Evolutionary conservation across 2,113 vertebrate species (phyloP), one percentile per base, ranked within the genome.

Genomic region (Gallinago paraguaiae): DNA sequence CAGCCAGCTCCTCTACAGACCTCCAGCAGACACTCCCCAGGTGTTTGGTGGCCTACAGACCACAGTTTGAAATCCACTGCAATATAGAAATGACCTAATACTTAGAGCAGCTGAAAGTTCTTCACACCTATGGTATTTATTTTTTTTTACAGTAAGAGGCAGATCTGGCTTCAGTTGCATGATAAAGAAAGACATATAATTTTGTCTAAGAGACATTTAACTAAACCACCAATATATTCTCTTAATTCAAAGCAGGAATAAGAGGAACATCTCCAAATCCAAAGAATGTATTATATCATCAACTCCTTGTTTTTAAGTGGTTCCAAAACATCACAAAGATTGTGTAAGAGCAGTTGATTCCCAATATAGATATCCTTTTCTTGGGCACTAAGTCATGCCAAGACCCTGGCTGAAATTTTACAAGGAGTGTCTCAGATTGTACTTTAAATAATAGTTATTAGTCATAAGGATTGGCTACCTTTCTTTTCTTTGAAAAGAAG

Each of bases 401-500:
- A 95, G 84, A 94, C 63, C 70, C 54, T 76, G 75, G 84, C 59
- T 95, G 79, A 94, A 95, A 80, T 93, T 95, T 97, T 97, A 96
- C 82, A 88, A 94, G 83, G 57, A 81, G 75, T 2, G 31, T 82
- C 92, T 95, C 87, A 88, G 13, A 95, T 91, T 90, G 84, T 93
- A 94, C 92, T 97, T 95, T 93, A 95, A 96, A 96, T 95, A 95
- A 93, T 86, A 84, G 74, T 85, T 93, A 82, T 97, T 96, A 95
- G 92, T 96, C 94, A 96, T 95, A 95, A 95, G 85, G 81, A 90
- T 97, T 95, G 95, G 96, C 95, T 91, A 97, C 93, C 94, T 97
- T 94, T 94, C 95, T 94, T 94, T 94, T 93, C 95, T 95, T 87
- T 96, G 82, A 95, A 97, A 96, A 95, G 63, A 79, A 82, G 41